Base-by-base conservation (phyloP, 1,140 invertebrate genomes). In the Brachionus paranguensis region DNA sequence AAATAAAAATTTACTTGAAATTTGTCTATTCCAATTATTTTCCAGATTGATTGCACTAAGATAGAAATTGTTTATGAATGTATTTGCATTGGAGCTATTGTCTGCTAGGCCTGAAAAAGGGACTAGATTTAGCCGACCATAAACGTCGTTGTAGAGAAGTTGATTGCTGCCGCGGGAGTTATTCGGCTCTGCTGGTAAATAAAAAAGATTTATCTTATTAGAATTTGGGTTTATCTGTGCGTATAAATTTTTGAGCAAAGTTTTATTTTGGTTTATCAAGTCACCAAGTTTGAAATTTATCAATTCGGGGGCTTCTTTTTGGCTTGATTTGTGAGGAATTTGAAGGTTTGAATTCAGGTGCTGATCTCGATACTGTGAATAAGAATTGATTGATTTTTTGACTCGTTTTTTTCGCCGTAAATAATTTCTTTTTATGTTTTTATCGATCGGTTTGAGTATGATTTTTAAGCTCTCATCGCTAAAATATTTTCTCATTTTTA, bases 191-290 rank as follows among this genome's bases (percentile, higher is more conserved):
- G 53, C 12, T 0, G 78, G 78, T 7, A 76, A 33, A 76, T 81
- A 81, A 33, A 81, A 37, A 6, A 81, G 53, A 43, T 64, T 68
- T 20, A 81, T 64, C 24, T 81, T 68, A n/a, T 81, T 81, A 3
- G 50, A 33, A 29, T 64, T 81, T 14, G 50, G 29, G 27, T 64
- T 20, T 43, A 81, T 64, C 20, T 68, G 50, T 20, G 78, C 78
- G 33, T 81, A 81, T 47, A 81, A 81, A 64, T 81, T 43, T 29
- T 47, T 45, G 5, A 45, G 14, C 11, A 81, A 14, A 6, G 8
- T 81, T 45, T 64, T 43, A 64, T 81, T 81, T 33, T 53, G 78
- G 14, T 17, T 68, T 41, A 64, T 64, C 20, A 81, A 24, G n/a
- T 81, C 78, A 12, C 27, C 43, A 5, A 76, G 45, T 27, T 76